phyloP scores from a whole-genome alignment of 2,797 vertebrate species.

The Furcifer pardalis region DNA sequence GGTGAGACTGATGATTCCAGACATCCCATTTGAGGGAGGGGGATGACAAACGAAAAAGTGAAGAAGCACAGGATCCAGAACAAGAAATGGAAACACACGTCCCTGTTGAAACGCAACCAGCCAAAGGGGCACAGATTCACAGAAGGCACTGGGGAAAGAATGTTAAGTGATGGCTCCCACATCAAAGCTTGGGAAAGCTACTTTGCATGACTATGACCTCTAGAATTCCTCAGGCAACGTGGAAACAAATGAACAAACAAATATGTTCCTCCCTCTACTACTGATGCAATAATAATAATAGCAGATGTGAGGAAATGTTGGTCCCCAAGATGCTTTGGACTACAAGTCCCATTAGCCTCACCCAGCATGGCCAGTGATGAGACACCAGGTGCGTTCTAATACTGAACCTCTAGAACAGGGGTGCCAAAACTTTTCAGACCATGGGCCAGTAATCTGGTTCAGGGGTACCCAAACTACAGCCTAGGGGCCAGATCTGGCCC shows the following conservation, averaged over 20 bases:
- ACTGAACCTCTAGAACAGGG: not conserved
- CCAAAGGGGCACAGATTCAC: not conserved
- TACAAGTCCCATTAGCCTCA: not conserved
- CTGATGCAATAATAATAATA: too few relatives aligned
- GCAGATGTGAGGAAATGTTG: too few relatives aligned
- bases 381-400: not conserved
- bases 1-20: constrained; percentile 34
- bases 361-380: not conserved
- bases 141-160: not conserved
- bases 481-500: too few relatives aligned
- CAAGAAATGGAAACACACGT: not conserved
- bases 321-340: too few relatives aligned
- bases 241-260: too few relatives aligned
- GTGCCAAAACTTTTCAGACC: too few relatives aligned
- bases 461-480: too few relatives aligned
- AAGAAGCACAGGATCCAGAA: not conserved
- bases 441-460: too few relatives aligned
- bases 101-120: not conserved
- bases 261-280: too few relatives aligned
- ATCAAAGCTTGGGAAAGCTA: too few relatives aligned
- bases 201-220: too few relatives aligned
- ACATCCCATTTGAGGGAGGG: not conserved
- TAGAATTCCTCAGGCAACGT: too few relatives aligned
- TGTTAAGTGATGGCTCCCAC: not conserved
- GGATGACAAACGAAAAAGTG: not conserved